Percentiles rank a stretch among this genome's conserved stretches.
phyloP scores from a whole-genome alignment of 2,797 vertebrate species.

The Remorina albescens region DNA sequence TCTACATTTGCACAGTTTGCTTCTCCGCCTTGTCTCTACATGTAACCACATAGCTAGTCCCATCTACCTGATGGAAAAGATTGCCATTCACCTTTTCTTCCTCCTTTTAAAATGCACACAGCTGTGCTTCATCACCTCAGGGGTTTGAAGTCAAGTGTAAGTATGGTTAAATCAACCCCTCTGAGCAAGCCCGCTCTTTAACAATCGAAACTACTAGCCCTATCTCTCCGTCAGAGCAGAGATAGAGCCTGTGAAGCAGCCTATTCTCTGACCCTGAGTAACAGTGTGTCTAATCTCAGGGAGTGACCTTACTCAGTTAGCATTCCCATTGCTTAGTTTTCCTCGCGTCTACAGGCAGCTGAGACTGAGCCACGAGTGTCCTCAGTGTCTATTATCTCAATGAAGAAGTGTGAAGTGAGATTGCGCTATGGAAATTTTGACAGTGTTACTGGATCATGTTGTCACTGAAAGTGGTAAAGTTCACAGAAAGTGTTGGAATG shows the following conservation, averaged over 20 bases:
- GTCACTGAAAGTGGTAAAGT: conserved; percentile 4
- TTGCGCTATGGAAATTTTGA: conserved; percentile 32
- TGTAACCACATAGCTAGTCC: conserved; percentile 48
- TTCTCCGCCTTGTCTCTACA: conserved; percentile 60
- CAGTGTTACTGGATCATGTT: conserved; percentile 26
- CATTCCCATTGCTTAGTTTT: conserved; percentile 33
- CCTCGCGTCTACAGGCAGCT: conserved; percentile 20
- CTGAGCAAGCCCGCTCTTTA: conserved; percentile 48
- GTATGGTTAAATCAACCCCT: conserved; percentile 51
- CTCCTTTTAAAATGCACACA: conserved; percentile 55
- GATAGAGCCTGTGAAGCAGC: conserved; percentile 15
- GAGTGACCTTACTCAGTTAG: conserved; percentile 28
- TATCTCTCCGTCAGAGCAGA: conserved; percentile 30
- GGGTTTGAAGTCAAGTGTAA: conserved; percentile 59
- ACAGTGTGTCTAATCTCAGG: conserved; percentile 33
- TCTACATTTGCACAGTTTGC: conserved; percentile 15
- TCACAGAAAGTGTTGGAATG: not conserved
- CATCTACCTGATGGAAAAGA: conserved; percentile 57
- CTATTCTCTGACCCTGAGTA: conserved; percentile 53
- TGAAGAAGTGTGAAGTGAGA: conserved; percentile 22
- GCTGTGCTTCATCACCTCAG: conserved; percentile 68
- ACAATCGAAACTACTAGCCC: conserved; percentile 55
- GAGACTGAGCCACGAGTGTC: conserved; percentile 14
- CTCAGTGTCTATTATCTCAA: conserved; percentile 37
- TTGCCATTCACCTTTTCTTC: conserved; percentile 32